Base-by-base conservation (phyloP, 2,888 invertebrate genomes). In the Apotomis turbidana region DNA sequence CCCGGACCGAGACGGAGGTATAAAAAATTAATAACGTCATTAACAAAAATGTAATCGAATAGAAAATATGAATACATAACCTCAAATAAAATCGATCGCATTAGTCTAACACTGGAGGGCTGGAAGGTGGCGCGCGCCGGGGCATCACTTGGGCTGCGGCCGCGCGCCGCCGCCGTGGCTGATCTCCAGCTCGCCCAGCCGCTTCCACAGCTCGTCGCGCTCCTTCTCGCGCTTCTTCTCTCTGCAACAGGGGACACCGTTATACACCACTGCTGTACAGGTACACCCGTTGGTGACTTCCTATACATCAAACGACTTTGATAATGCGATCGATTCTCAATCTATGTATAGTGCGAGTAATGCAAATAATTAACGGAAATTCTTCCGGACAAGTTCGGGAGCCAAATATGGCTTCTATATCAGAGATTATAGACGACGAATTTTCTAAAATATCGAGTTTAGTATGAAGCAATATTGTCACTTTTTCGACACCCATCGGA, bases 121-220 rank as follows among this genome's bases (percentile, higher is more conserved):
- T 79, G 82, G 79, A 77, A 75, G 73, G 96, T 55, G 94, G n/a
- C n/a, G n/a, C n/a, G n/a, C n/a, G n/a, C n/a, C n/a, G 91, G 5
- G 96, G 96, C 79, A 88, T 90, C 90, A 90, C 88, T 91, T 89
- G 95, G 94, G 82, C 78, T 79, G 62, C 70, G 72, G 96, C 57
- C 94, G 90, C 6, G 96, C 95, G 75, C 78, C 78, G 78, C 79
- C 77, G 78, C 82, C 74, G 84, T 94, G 94, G 92, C 94, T 95
- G 88, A 97, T 94, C 95, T 98, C 98, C 94, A 98, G 95, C 94
- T 98, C 97, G 86, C 96, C 96, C 91, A 98, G 94, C 94, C 96
- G 97, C 94, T 97, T 98, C 99, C 99, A 99, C 90, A 99, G 94
- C 93, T 99, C 99, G 90, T 91, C 98, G 95, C 95, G 99, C 97